Evolutionary conservation across 1,140 invertebrate species (phyloP), one percentile per base, ranked within the genome.

Genomic region (Papilio polyxenes): DNA sequence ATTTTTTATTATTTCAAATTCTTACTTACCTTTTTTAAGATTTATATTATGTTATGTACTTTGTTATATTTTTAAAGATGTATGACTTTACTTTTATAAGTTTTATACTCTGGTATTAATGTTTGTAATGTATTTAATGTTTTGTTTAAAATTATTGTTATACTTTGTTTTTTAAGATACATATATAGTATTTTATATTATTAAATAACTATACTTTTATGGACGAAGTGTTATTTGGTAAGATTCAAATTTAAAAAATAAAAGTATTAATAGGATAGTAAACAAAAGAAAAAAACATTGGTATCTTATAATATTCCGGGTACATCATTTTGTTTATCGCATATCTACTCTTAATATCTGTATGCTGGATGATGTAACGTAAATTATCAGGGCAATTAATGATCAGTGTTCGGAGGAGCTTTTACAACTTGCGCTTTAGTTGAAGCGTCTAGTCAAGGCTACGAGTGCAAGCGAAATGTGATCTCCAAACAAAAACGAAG

Each of bases 341-440:
- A 65, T 65, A 85, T 87, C 81, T 81, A 83, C 83, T 83, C 82
- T 82, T 85, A 83, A 84, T 84, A 83, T 87, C 84, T 83, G 56
- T 59, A 72, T 80, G 81, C 83, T 82, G 69, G 59, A 83, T 89
- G 85, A 92, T 85, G 86, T 89, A 87, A 88, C 65, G 69, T 51
- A 72, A 72, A 81, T 78, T 81, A 85, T 65, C 23, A 20, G 10
- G 9, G 20, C 69, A 75, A 75, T 31, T 40, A 17, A 53, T 20
- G 51, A 9, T 75, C 31, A 9, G 7, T 69, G 31, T 13, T 72
- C 8, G 9, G 40, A 69, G 62, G 80, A 91, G 87, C 85, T 87
- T 89, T 86, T 90, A 84, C 82, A 82, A 89, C 91, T 91, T 91
- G 91, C 89, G 85, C 87, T 91, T 91, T 91, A 86, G 89, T 87